phyloP scores from a whole-genome alignment of 2,888 invertebrate species.

The Clepsis dumicolana region DNA sequence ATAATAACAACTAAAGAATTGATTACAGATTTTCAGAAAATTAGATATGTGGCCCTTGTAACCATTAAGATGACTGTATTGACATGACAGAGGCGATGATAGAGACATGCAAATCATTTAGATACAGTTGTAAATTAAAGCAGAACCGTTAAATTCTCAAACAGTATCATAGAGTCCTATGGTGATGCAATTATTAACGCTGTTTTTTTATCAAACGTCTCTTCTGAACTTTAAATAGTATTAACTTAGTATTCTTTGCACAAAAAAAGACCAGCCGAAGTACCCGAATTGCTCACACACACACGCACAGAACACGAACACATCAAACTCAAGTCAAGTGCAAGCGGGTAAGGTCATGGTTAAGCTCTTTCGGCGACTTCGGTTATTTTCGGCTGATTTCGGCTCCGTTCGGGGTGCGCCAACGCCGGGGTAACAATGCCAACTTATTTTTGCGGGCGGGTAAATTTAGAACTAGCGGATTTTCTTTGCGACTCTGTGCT shows the following conservation, averaged over 20 bases:
- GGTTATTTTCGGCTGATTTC: conserved; percentile 64
- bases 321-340: conserved; percentile 63
- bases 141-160: no score
- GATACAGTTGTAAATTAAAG: no score
- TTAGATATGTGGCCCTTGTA: no score
- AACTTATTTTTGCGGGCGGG: conserved; percentile 49
- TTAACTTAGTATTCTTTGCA: conserved; percentile 59
- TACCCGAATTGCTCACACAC: conserved; percentile 77
- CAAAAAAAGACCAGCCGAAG: conserved; percentile 60
- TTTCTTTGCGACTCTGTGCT: background rate
- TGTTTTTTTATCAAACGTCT: background rate
- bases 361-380: conserved; percentile 63
- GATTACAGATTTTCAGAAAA: no score
- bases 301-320: conserved; percentile 51
- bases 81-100: no score
- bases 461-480: conserved; percentile 24
- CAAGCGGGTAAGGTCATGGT: conserved; percentile 79
- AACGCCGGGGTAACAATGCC: conserved; percentile 58
- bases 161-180: no score
- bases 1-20: no score
- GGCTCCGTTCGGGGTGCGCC: conserved; percentile 61
- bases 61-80: no score
- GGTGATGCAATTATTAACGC: no score
- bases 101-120: no score
- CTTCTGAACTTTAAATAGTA: background rate